These are phyloP conservation scores for Anoplopoma fimbria DNA, from an alignment of 2,113 vertebrate genomes.

Conservation along the genomic window DNA sequence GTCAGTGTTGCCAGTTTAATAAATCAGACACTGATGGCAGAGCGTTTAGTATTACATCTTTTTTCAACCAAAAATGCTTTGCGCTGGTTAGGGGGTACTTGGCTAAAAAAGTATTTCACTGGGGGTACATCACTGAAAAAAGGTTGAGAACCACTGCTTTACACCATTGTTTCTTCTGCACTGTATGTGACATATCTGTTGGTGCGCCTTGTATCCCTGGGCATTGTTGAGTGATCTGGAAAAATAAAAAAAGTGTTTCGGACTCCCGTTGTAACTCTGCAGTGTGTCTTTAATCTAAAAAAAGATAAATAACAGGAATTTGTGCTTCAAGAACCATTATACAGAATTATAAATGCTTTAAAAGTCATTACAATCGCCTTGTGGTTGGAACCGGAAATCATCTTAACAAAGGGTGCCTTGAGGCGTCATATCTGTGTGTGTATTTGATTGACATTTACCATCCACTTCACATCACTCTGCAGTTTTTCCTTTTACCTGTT, in stretches of 20 bases:
- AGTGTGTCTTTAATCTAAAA: slow-evolving; percentile 77
- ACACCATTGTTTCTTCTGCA: neutral
- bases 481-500: neutral
- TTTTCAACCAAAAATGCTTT: too few species aligned
- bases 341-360: slow-evolving; percentile 64
- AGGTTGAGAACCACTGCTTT: too few species aligned
- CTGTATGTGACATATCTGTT: neutral
- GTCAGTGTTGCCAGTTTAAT: too few species aligned
- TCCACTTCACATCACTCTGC: slow-evolving; percentile 1
- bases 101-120: too few species aligned
- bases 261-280: slow-evolving; percentile 20
- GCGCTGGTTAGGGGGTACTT: too few species aligned
- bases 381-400: slow-evolving; percentile 17
- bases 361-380: slow-evolving; percentile 57
- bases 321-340: slow-evolving; percentile 73
- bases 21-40: too few species aligned
- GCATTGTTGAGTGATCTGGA: too few species aligned
- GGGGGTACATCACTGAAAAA: too few species aligned
- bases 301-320: slow-evolving; percentile 68
- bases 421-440: neutral
- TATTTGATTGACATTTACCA: slow-evolving; percentile 21
- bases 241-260: slow-evolving; percentile 7
- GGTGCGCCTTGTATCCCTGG: too few species aligned
- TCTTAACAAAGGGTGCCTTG: slow-evolving; percentile 3
- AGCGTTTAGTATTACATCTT: too few species aligned